Conservation (phyloP, 2,113 vertebrate genomes). For the Elephantulus edwardii region DNA sequence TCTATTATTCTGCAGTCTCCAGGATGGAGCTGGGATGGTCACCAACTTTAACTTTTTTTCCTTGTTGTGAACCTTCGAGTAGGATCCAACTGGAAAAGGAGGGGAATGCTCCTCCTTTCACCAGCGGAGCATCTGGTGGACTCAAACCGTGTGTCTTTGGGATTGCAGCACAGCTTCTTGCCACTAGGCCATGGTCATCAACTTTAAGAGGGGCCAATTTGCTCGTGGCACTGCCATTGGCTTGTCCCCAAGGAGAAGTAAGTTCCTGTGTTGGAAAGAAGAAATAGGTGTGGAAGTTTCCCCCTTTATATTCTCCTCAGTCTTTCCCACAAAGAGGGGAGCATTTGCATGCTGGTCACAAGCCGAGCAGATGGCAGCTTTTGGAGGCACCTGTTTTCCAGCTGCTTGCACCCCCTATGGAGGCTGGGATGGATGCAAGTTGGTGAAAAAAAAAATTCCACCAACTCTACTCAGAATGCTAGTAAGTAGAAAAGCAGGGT, state of each 20-base stretch:
- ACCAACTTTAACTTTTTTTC: too few species aligned
- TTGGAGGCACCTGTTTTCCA: conserved; percentile 67
- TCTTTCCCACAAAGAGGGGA: neutral
- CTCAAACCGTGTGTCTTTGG: too few species aligned
- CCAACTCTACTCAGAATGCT: conserved; percentile 56
- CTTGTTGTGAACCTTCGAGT: too few species aligned
- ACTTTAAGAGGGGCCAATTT: neutral
- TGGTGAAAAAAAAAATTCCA: conserved; percentile 39
- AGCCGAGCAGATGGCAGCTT: conserved; percentile 65
- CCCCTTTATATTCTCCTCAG: neutral
- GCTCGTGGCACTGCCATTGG: neutral
- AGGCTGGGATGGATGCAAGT: conserved; percentile 58
- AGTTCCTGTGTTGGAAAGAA: neutral
- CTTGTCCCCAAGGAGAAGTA: neutral
- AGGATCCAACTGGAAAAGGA: too few species aligned
- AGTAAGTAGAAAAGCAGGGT: conserved; percentile 62
- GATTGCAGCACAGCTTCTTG: too few species aligned
- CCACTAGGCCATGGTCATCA: neutral
- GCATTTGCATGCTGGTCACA: conserved; percentile 62
- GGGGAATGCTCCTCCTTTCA: too few species aligned
- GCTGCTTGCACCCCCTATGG: conserved; percentile 61
- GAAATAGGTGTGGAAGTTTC: neutral
- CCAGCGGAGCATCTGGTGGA: too few species aligned
- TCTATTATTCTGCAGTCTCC: neutral
- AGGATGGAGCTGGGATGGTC: neutral